Percentiles rank a stretch among this genome's conserved stretches.
Evolutionary conservation across 1,140 invertebrate species (phyloP).

Genomic region (Atopsyche davidsoni): DNA sequence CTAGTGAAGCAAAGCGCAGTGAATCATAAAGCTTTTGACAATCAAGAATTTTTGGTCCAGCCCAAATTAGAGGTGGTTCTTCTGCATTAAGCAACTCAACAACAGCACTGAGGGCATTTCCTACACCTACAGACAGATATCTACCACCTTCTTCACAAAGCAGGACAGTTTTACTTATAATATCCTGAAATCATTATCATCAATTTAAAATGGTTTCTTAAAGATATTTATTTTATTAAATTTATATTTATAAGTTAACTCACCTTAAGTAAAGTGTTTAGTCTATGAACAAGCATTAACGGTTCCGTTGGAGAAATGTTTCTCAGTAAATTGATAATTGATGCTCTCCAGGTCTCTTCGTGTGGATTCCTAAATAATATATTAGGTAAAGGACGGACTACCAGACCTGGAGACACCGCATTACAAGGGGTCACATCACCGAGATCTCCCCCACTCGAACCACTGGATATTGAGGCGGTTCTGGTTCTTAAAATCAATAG

Average conservation of each 20-base stretch:
- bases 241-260: conserved; percentile 1
- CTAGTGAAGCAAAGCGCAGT: conserved; percentile 83
- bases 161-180: conserved; percentile 41
- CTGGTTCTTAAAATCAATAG: conserved; percentile 32
- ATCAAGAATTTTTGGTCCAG: conserved; percentile 56
- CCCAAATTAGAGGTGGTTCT: conserved; percentile 71
- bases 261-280: conserved; percentile 44
- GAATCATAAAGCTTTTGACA: conserved; percentile 64
- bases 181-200: conserved; percentile 34
- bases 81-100: conserved; percentile 43
- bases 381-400: conserved; percentile 13
- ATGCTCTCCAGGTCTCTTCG: conserved; percentile 41
- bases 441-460: conserved; percentile 76
- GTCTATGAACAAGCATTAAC: conserved; percentile 36
- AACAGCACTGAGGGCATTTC: conserved; percentile 34
- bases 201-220: conserved; percentile 2
- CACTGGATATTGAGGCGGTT: conserved; percentile 52
- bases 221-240: not conserved
- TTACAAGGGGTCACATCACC: conserved; percentile 86
- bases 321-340: conserved; percentile 37
- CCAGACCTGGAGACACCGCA: conserved; percentile 39
- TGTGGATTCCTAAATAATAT: conserved; percentile 20
- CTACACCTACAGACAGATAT: conserved; percentile 25
- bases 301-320: conserved; percentile 36
- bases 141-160: conserved; percentile 36